Base-by-base conservation (phyloP, 2,888 invertebrate genomes). In the Lissocephala sabroskyi region DNA sequence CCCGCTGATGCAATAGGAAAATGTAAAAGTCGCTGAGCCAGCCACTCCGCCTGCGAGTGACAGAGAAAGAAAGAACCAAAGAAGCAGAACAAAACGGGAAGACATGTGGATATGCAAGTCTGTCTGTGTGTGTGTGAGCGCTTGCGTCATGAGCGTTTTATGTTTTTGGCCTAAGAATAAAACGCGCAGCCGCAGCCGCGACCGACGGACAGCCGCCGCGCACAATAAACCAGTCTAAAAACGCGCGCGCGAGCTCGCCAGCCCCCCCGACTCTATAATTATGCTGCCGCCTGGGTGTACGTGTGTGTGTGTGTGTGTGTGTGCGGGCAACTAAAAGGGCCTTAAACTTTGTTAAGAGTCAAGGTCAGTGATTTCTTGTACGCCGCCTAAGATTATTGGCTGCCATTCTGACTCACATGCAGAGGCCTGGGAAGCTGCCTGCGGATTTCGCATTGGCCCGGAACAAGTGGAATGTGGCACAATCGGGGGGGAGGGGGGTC, bases 271-370 rank as follows among this genome's bases (percentile, higher is more conserved):
- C 23, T 23, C 23, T 23, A 56, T 56, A 62, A 58, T 61, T 61
- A 61, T 61, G 58, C 35, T 53, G 50, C 35, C 41, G 37, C 44
- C 26, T 45, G 19, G 36, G 16, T 37, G 33, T 45, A 40, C 9
- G 10, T 44, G 14, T 19, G 13, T 41, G 26, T 23, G 13, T 43
- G 23, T 45, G 11, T 45, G 40, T 43, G 35, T 44, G 46, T 43
- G 46, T 57, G 56, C 37, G 63, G 65, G 56, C 65, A 64, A 75
- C 61, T 56, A 60, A 62, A 79, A 80, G 79, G 80, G 80, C 80
- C 79, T 80, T 80, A 80, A 80, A 80, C 80, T 80, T 77, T 80
- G 76, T 56, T 63, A 79, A 75, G 79, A 79, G 79, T 80, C 79
- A 80, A 80, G 79, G 79, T 80, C 79, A 80, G 80, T 79, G 78